These are phyloP conservation scores for Clepsis dumicolana DNA, from an alignment of 2,888 invertebrate genomes.

Conservation along the genomic window DNA sequence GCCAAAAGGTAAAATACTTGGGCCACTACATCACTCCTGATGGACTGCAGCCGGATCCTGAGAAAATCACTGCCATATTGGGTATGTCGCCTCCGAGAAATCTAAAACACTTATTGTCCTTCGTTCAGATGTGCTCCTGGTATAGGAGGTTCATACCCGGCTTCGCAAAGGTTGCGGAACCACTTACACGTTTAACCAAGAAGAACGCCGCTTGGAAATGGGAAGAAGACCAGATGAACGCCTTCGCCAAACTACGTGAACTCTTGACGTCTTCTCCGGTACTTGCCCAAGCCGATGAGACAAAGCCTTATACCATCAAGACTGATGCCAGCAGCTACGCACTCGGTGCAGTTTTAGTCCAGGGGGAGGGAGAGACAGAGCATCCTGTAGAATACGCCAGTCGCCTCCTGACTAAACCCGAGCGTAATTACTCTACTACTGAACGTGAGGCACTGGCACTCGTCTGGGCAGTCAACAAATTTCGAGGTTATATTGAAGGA, in stretches of 20 bases:
- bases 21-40: background rate
- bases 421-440: slow-evolving; percentile 64
- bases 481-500: slow-evolving; percentile 56
- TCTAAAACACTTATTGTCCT: slow-evolving; percentile 45
- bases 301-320: slow-evolving; percentile 40
- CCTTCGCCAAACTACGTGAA: slow-evolving; percentile 48
- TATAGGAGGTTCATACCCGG: slow-evolving; percentile 49
- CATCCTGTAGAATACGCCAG: slow-evolving; percentile 49
- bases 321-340: slow-evolving; percentile 45
- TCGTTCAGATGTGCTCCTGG: slow-evolving; percentile 51
- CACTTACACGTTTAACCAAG: slow-evolving; percentile 50
- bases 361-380: slow-evolving; percentile 45
- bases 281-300: slow-evolving; percentile 44
- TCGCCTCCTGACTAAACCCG: slow-evolving; percentile 49
- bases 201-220: slow-evolving; percentile 51
- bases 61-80: background rate
- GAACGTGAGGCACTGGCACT: slow-evolving; percentile 59
- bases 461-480: slow-evolving; percentile 44
- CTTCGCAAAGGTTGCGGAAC: slow-evolving; percentile 48
- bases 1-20: slow-evolving; percentile 13
- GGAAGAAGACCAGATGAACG: slow-evolving; percentile 45
- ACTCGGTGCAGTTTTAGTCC: slow-evolving; percentile 43
- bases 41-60: background rate
- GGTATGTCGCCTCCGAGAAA: background rate
- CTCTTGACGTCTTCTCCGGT: slow-evolving; percentile 47